A percentile compares a stretch with the other conserved stretches of the same genome.
Conservation (phyloP, 2,888 invertebrate genomes). For the Cryptocephalus moraei region DNA sequence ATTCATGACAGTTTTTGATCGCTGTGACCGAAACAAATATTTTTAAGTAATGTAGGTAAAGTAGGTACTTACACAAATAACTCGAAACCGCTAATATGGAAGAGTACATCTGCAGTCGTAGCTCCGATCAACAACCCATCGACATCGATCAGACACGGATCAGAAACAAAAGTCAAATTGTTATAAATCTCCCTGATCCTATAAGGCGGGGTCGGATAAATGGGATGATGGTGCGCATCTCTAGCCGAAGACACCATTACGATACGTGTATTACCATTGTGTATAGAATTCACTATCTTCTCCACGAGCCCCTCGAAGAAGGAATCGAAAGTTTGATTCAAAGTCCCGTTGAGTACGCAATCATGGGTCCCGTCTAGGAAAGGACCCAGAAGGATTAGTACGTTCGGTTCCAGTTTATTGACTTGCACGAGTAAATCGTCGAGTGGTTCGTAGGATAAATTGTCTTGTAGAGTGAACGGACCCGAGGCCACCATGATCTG, state of each 20-base stretch:
- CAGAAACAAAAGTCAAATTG: conserved; percentile 62
- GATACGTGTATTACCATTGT: conserved; percentile 26
- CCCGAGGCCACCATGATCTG: conserved; percentile 70
- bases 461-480: conserved; percentile 72
- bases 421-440: conserved; percentile 64
- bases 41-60: too few species aligned
- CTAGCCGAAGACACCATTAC: conserved; percentile 59
- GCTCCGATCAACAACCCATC: conserved; percentile 67
- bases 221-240: conserved; percentile 67
- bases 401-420: conserved; percentile 58
- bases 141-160: conserved; percentile 71
- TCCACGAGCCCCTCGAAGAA: conserved; percentile 64
- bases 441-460: conserved; percentile 70
- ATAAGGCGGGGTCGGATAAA: conserved; percentile 79
- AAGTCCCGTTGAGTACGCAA: conserved; percentile 45
- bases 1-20: too few species aligned
- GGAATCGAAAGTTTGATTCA: conserved; percentile 60
- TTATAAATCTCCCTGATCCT: conserved; percentile 43
- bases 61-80: conserved; percentile 35
- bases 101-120: conserved; percentile 74
- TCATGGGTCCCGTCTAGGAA: conserved; percentile 59
- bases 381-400: conserved; percentile 76
- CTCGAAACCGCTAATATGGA: conserved; percentile 75
- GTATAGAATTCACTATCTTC: conserved; percentile 52
- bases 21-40: too few species aligned